A percentile compares a stretch with the other conserved stretches of the same genome.
These are phyloP conservation scores for Tragelaphus eurycerus DNA, from an alignment of 2,797 vertebrate genomes.

Conservation along the genomic window DNA sequence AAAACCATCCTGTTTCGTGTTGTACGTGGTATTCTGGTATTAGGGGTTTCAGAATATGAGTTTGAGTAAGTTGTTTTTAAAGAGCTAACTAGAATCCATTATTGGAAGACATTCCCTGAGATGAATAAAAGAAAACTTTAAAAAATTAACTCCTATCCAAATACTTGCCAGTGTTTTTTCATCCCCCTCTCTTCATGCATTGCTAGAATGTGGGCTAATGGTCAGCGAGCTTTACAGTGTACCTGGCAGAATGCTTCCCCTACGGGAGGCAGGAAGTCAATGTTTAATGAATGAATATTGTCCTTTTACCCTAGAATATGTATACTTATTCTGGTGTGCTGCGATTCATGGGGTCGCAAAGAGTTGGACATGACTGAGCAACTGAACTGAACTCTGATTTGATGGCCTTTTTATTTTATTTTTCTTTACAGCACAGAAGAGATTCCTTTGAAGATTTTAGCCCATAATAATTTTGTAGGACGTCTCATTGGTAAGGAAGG, in stretches of 20 bases:
- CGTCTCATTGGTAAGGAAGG: slow-evolving; percentile 99
- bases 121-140: slow-evolving; percentile 14
- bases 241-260: background rate
- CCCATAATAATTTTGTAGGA: slow-evolving; percentile 99
- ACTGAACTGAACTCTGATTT: background rate
- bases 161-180: background rate
- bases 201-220: background rate
- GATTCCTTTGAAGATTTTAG: slow-evolving; percentile 97
- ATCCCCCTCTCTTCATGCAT: background rate
- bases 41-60: background rate
- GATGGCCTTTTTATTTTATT: background rate
- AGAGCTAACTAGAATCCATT: background rate
- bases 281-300: slow-evolving; percentile 27
- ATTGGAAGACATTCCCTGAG: background rate
- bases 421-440: slow-evolving; percentile 92
- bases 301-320: background rate
- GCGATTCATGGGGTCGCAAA: too few species aligned
- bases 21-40: background rate
- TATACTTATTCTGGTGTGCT: background rate
- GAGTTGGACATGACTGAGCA: too few species aligned
- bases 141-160: slow-evolving; percentile 23
- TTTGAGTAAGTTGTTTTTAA: slow-evolving; percentile 12
- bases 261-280: background rate
- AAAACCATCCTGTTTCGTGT: background rate
- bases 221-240: background rate